phyloP scores from a whole-genome alignment of 2,797 vertebrate species.

The Chelonia mydas region DNA sequence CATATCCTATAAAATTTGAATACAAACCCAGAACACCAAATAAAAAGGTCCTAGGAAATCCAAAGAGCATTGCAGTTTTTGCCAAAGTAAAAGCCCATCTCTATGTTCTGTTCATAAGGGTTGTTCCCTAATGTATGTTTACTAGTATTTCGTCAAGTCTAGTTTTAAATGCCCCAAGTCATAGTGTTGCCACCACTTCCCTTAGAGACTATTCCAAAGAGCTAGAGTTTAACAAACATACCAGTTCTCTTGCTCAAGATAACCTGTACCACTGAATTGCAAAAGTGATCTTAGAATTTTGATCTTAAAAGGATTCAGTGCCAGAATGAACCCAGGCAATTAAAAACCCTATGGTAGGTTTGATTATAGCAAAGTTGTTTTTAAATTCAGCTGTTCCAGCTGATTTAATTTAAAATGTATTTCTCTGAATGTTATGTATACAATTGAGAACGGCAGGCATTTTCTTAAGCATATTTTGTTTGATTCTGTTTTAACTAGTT shows the following conservation, averaged over 20 bases:
- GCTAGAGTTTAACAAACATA: neutral
- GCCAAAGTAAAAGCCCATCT: neutral
- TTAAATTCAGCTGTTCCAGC: neutral
- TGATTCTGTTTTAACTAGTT: neutral
- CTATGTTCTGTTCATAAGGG: no score
- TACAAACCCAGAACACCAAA: neutral
- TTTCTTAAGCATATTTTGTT: neutral
- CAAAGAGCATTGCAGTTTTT: neutral
- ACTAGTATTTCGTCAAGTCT: neutral
- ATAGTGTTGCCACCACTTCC: neutral
- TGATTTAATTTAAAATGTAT: neutral
- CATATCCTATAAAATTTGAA: neutral
- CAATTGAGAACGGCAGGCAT: neutral
- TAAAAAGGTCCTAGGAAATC: neutral
- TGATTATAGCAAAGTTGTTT: neutral
- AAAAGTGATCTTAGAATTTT: constrained; percentile 3
- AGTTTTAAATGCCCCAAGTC: neutral
- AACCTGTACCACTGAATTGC: neutral
- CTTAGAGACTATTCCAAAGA: neutral
- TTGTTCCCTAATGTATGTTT: neutral
- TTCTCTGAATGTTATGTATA: neutral
- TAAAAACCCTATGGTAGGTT: neutral
- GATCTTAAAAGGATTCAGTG: neutral
- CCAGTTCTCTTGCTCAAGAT: neutral
- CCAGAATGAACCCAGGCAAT: neutral